phyloP scores from a whole-genome alignment of 2,797 vertebrate species.

The Onychomys torridus region DNA sequence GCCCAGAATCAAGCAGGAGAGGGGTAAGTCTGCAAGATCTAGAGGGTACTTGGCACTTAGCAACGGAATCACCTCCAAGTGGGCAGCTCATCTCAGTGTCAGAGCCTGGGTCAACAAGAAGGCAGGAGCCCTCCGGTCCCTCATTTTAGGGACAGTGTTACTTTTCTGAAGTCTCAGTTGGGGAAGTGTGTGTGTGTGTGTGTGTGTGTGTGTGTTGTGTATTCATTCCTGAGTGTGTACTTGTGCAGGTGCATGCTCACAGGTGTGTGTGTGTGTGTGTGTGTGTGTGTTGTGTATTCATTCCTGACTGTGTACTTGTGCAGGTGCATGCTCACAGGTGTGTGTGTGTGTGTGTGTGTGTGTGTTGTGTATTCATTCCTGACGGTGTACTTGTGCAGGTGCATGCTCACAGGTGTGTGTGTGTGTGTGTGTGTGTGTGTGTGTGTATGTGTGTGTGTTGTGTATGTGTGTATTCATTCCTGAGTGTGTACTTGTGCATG shows the following conservation, averaged over 20 bases:
- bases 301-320: not conserved
- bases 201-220: not conserved
- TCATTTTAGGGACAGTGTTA: not conserved
- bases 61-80: slow-evolving; percentile 50
- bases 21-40: not conserved
- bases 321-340: no score
- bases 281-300: not conserved
- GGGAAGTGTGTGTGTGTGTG: not conserved
- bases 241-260: not conserved
- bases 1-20: slow-evolving; percentile 38
- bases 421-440: not conserved
- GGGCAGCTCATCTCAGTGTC: not conserved
- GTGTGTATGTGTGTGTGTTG: not conserved
- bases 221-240: not conserved
- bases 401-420: no score
- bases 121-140: not conserved
- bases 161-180: not conserved
- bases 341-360: not conserved
- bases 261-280: not conserved
- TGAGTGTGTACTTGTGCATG: not conserved
- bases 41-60: not conserved
- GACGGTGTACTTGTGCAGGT: not conserved
- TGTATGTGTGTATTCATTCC: no score
- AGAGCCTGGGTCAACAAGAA: not conserved
- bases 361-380: not conserved